Base-by-base conservation (phyloP, 1,140 invertebrate species). In the Cyphomyrmex costatus region DNA sequence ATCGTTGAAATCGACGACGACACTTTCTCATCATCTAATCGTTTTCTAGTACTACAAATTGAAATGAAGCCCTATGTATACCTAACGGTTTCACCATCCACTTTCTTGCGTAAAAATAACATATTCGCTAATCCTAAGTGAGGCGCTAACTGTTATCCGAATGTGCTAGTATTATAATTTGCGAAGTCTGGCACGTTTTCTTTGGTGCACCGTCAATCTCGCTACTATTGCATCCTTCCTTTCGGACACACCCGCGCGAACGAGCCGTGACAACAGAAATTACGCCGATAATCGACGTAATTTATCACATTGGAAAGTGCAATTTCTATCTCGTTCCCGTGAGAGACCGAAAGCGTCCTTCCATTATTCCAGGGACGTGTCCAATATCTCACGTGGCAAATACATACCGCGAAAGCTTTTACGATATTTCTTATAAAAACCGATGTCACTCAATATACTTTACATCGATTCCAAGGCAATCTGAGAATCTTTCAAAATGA, bases 231-330 rank as follows among this genome's bases (percentile, higher is more conserved):
- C 36, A 21, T 60, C 66, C 42, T 83, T 73, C 53, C 36, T 83
- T 27, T 65, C 42, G 10, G n/a, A 49, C 68, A 87, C 86, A 71
- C 68, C 42, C 70, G 58, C 46, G 3, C 53, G 78, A 65, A 21
- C 70, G 46, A 36, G 65, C 30, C 71, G 36, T 85, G 82, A 85
- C 58, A 78, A 46, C 60, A 53, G 58, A 87, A 88, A 88, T 76
- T 58, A 66, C 80, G 6, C 24, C 58, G 86, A 51, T 78, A 73
- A 76, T 87, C 87, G 56, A 12, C 10, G 51, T 77, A 61, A 90
- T 90, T 90, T 76, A 90, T 90, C 76, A 27, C 61, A 82, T 80
- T 88, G 86, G 86, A 90, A 90, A 90, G 86, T 90, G 63, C 53
- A 77, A 85, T 90, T 86, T 77, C 79, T 87, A 68, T 16, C 88